A percentile compares a stretch with the other conserved stretches of the same genome.
These are phyloP conservation scores for Peromyscus attwateri DNA, from an alignment of 2,797 vertebrate genomes.

Conservation along the genomic window DNA sequence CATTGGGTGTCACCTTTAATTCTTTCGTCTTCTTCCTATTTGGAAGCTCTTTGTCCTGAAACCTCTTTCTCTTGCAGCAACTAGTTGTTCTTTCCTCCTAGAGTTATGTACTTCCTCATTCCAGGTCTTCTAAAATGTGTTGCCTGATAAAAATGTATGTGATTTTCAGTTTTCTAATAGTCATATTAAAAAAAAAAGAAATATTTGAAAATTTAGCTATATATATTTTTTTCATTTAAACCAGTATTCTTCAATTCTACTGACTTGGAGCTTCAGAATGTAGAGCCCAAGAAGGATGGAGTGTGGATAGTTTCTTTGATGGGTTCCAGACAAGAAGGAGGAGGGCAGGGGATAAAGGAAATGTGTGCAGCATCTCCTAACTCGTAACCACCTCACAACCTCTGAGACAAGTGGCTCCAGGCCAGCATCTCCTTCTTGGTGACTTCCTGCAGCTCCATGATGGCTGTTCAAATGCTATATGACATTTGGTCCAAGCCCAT, in stretches of 20 bases:
- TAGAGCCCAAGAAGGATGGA: neutral
- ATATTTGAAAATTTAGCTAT: neutral
- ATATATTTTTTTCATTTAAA: slow-evolving; percentile 24
- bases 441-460: neutral
- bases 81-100: slow-evolving; percentile 27
- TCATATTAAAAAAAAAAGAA: slow-evolving; percentile 50
- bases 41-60: neutral
- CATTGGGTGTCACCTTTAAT: neutral
- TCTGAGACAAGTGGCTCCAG: neutral
- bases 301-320: neutral
- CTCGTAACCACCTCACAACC: neutral
- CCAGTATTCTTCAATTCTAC: neutral
- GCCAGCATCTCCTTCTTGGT: neutral
- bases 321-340: neutral
- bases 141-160: slow-evolving; percentile 2
- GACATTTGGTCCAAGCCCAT: slow-evolving; percentile 5
- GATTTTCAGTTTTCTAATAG: slow-evolving; percentile 38
- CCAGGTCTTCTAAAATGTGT: neutral
- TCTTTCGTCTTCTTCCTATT: neutral
- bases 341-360: neutral
- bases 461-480: neutral
- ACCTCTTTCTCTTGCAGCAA: slow-evolving; percentile 24
- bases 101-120: neutral
- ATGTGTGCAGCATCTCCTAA: neutral
- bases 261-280: neutral